These are phyloP conservation scores for Pogonocherus hispidulus DNA, from an alignment of 2,888 invertebrate species.

Conservation along the genomic window DNA sequence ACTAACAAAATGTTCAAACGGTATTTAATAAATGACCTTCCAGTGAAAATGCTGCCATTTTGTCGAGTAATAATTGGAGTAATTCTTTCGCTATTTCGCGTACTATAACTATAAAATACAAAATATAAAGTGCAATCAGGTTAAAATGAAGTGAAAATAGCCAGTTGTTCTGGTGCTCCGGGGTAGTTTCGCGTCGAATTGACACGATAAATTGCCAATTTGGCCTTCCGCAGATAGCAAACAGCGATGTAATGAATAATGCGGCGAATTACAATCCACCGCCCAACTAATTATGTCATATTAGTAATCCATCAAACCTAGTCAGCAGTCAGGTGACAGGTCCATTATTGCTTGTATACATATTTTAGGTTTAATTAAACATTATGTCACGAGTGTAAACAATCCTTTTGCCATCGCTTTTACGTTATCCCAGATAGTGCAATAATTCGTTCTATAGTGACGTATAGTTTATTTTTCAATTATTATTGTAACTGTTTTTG, in stretches of 20 bases:
- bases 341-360: neutral
- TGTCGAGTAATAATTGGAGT: too few species aligned
- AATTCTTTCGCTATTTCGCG: too few species aligned
- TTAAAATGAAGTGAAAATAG: neutral
- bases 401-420: neutral
- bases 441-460: too few species aligned
- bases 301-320: slow-evolving; percentile 40
- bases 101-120: too few species aligned
- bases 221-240: slow-evolving; percentile 15
- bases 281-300: slow-evolving; percentile 34
- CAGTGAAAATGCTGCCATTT: too few species aligned
- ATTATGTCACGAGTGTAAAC: neutral
- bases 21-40: too few species aligned
- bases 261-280: slow-evolving; percentile 34
- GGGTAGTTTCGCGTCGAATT: neutral
- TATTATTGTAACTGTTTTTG: too few species aligned
- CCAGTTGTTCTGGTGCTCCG: neutral
- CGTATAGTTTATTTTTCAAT: too few species aligned
- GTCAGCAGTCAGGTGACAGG: slow-evolving; percentile 17
- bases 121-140: too few species aligned
- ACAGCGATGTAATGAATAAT: slow-evolving; percentile 34
- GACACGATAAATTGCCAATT: slow-evolving; percentile 23
- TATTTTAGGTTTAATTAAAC: slow-evolving; percentile 3
- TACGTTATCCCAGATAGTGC: neutral
- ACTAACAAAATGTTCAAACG: too few species aligned